These are phyloP conservation scores for Cheilosia soror DNA, from an alignment of 2,888 invertebrate genomes.

Conservation along the genomic window DNA sequence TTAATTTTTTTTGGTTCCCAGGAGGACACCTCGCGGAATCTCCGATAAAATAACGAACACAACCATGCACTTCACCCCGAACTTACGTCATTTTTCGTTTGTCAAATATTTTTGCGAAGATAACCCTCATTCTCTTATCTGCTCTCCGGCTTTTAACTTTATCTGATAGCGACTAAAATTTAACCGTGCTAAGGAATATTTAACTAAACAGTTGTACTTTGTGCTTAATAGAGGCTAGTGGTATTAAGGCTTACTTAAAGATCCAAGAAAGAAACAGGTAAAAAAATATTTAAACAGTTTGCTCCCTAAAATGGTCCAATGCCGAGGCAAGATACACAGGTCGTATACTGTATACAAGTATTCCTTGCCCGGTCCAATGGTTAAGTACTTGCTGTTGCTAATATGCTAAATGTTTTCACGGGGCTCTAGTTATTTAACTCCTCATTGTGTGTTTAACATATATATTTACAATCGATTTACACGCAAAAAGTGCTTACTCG, in stretches of 20 bases:
- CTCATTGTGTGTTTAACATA: not conserved
- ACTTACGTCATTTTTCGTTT: not conserved
- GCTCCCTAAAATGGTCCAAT: no score
- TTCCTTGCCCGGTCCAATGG: not conserved
- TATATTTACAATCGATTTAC: not conserved
- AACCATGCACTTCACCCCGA: no score
- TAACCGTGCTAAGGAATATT: not conserved
- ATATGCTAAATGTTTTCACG: not conserved
- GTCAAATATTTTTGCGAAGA: not conserved
- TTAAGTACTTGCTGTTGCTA: not conserved
- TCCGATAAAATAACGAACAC: not conserved
- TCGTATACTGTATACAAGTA: not conserved
- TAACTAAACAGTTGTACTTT: conserved; percentile 7
- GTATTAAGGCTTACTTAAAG: not conserved
- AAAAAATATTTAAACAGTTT: not conserved
- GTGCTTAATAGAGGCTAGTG: conserved; percentile 5
- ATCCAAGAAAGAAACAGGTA: not conserved
- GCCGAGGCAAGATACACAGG: no score
- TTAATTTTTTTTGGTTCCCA: no score
- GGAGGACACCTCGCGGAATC: no score
- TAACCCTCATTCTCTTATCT: not conserved
- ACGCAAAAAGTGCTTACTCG: not conserved
- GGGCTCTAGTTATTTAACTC: not conserved
- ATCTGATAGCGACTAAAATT: not conserved
- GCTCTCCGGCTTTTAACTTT: not conserved